Base-by-base conservation (phyloP, 2,888 invertebrate genomes). In the Gastracanthus pulcherrimus region DNA sequence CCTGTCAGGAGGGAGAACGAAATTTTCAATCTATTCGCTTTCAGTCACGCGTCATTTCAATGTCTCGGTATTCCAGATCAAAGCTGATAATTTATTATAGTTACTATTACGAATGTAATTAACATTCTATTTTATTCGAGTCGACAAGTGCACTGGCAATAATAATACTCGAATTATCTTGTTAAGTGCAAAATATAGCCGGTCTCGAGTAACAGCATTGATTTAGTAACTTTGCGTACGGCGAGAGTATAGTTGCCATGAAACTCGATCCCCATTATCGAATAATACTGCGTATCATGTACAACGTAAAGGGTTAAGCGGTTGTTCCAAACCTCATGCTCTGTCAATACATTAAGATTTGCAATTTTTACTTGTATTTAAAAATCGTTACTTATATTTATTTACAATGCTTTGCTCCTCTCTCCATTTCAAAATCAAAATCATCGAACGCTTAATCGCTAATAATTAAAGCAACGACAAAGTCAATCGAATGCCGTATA, bases 181-280 rank as follows among this genome's bases (percentile, higher is more conserved):
- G 72, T 80, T 69, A 51, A 72, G 48, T 74, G 36, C 58, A 48
- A 80, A 80, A 74, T 74, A 69, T 69, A 60, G 67, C 58, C 60
- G 67, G 67, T 60, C 60, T 80, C 48, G 69, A 9, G 29, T 69
- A 69, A 38, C 58, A n/a, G 60, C 69, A 60, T 58, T 74, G 60
- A 60, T 74, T 74, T 74, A 36, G 36, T 29, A 80, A 69, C 36
- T 48, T 62, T 58, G n/a, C 26, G 11, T 55, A 13, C 26, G 7
- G 48, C 26, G 69, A 60, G 60, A 67, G 38, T 51, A n/a, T n/a
- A 69, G 58, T 55, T 67, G 29, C 23, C 16, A 13, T 23, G 76
- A 60, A 74, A 74, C 45, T 69, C 48, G 45, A 74, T 74, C 74
- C 36, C 67, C 60, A 69, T 62, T 70, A 69, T 75, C 69, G 34